phyloP scores from a whole-genome alignment of 2,797 vertebrate species.

The Lutjanus argentimaculatus region DNA sequence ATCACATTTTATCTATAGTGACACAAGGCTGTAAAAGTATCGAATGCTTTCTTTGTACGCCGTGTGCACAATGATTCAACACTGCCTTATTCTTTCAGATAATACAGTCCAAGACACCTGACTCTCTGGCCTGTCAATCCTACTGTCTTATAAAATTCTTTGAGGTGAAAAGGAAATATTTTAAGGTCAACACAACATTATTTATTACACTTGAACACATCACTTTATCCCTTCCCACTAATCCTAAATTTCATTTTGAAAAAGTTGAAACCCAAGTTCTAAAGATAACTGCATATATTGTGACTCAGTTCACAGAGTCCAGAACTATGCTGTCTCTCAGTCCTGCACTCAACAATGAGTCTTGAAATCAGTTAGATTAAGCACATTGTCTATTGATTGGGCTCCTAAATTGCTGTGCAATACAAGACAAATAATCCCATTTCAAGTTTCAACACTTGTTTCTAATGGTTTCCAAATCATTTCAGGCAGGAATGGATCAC shows the following conservation, averaged over 20 bases:
- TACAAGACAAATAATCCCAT: constrained; percentile 82
- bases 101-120: neutral
- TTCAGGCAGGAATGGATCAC: constrained; percentile 74
- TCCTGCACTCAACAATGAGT: constrained; percentile 57
- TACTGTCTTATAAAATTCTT: neutral
- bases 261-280: neutral
- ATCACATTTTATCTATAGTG: neutral
- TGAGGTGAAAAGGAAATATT: neutral
- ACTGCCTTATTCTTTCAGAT: neutral
- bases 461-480: constrained; percentile 81
- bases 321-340: neutral
- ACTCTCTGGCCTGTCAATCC: neutral
- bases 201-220: neutral
- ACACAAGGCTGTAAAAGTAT: neutral
- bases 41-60: neutral
- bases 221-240: neutral
- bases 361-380: constrained; percentile 78
- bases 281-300: neutral
- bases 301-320: constrained; percentile 9
- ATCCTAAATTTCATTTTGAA: neutral
- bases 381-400: constrained; percentile 79
- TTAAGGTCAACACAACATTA: neutral
- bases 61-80: neutral
- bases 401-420: constrained; percentile 72
- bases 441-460: constrained; percentile 79